These are phyloP conservation scores for Arrhopalites spinosus DNA, from an alignment of 2,888 invertebrate genomes.

Conservation along the genomic window DNA sequence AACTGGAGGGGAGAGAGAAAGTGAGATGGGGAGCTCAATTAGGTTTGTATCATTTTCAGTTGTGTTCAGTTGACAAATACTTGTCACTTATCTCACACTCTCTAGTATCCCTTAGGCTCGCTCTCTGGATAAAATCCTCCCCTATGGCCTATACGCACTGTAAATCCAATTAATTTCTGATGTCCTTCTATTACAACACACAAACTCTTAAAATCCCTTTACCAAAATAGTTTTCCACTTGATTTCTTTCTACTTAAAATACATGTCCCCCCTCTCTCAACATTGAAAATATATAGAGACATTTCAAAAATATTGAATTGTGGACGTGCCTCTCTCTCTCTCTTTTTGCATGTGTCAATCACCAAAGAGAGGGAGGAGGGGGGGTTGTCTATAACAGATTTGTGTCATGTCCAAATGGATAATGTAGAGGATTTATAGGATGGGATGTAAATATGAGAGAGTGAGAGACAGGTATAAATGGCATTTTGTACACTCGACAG, in stretches of 20 bases:
- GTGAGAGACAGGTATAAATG: conserved; percentile 14
- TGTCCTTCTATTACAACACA: too few relatives aligned
- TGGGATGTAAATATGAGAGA: background rate
- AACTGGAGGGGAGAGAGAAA: background rate
- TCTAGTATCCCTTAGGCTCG: background rate
- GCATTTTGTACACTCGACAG: background rate
- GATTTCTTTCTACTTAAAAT: background rate
- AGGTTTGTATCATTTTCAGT: background rate
- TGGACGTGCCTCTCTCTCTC: background rate
- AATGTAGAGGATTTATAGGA: background rate
- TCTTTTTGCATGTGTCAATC: background rate
- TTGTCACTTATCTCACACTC: background rate
- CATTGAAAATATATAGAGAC: too few relatives aligned
- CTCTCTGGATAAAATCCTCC: background rate
- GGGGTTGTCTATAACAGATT: background rate
- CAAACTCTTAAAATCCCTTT: background rate
- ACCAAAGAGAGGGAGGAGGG: too few relatives aligned
- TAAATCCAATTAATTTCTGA: conserved; percentile 28
- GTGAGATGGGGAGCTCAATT: background rate
- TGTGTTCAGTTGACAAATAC: conserved; percentile 5
- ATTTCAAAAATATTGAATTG: background rate
- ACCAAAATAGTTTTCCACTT: background rate
- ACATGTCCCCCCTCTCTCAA: background rate
- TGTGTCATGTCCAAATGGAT: background rate
- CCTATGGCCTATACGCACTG: background rate